Conservation (phyloP, 2,888 invertebrate species). For the Drosophila nigricruria region DNA sequence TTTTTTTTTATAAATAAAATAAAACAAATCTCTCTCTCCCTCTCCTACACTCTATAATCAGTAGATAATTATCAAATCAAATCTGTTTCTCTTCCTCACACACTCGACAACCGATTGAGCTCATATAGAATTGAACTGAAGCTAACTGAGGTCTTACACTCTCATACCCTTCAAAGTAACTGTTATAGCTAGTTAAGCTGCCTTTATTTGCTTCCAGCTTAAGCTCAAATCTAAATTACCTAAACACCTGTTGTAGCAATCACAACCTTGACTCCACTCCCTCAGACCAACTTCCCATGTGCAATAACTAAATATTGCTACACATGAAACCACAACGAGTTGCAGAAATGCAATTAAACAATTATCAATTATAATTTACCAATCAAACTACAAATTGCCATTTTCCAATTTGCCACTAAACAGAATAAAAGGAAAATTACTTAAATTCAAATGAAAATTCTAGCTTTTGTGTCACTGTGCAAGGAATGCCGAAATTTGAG, state of each 20-base stretch:
- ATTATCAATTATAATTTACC: background rate
- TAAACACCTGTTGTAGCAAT: background rate
- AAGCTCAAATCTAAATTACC: background rate
- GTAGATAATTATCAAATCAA: too few relatives aligned
- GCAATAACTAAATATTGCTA: background rate
- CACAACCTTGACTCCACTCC: background rate
- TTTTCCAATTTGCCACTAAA: background rate
- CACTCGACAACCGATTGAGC: background rate
- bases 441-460: background rate
- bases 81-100: too few relatives aligned
- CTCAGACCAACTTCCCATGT: background rate
- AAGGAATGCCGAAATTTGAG: background rate
- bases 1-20: too few relatives aligned
- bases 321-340: background rate
- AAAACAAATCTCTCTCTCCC: too few relatives aligned
- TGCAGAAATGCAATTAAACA: background rate
- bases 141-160: background rate
- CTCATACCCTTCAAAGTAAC: background rate
- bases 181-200: slow-evolving; percentile 1
- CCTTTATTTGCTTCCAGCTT: background rate
- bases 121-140: background rate
- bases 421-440: background rate
- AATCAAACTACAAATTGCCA: background rate
- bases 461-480: background rate
- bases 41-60: too few relatives aligned